Conservation (phyloP, 2,113 vertebrate species). For the Ammospiza caudacuta region DNA sequence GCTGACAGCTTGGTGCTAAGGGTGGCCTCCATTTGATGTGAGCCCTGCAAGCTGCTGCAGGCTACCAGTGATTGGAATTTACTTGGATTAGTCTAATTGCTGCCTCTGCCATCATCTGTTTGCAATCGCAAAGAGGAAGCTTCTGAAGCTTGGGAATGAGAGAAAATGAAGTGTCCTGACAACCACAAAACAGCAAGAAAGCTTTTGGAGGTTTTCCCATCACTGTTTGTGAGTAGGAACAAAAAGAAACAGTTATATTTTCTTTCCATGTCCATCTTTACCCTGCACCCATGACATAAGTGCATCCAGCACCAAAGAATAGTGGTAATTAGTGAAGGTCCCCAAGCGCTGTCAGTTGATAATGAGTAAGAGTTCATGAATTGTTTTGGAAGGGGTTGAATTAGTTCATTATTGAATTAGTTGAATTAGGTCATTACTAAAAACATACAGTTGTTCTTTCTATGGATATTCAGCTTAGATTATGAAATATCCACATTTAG, state of each 20-base stretch:
- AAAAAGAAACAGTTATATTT: background rate
- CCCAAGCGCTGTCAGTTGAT: background rate
- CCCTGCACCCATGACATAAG: background rate
- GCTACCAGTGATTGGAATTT: slow-evolving; percentile 59
- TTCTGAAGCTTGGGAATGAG: slow-evolving; percentile 62
- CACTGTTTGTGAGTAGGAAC: slow-evolving; percentile 8
- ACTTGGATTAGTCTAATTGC: slow-evolving; percentile 54
- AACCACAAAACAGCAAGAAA: slow-evolving; percentile 37
- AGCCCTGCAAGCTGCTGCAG: slow-evolving; percentile 61
- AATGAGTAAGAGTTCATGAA: background rate
- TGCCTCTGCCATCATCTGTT: slow-evolving; percentile 59
- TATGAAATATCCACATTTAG: background rate
- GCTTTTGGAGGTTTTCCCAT: slow-evolving; percentile 47
- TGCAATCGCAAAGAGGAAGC: slow-evolving; percentile 65
- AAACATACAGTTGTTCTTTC: background rate
- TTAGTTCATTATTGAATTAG: slow-evolving; percentile 16
- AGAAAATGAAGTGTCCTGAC: slow-evolving; percentile 61
- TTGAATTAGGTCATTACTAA: slow-evolving; percentile 6
- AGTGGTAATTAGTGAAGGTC: slow-evolving; percentile 3
- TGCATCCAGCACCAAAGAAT: background rate
- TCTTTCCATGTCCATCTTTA: background rate
- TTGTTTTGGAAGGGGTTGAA: slow-evolving; percentile 13
- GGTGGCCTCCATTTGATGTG: slow-evolving; percentile 33
- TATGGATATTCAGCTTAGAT: background rate
- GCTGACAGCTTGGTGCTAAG: slow-evolving; percentile 41